Percentiles rank a stretch among this genome's conserved stretches.
Evolutionary conservation across 2,888 invertebrate genomes (phyloP).

Genomic region (Daptonema setosum): DNA sequence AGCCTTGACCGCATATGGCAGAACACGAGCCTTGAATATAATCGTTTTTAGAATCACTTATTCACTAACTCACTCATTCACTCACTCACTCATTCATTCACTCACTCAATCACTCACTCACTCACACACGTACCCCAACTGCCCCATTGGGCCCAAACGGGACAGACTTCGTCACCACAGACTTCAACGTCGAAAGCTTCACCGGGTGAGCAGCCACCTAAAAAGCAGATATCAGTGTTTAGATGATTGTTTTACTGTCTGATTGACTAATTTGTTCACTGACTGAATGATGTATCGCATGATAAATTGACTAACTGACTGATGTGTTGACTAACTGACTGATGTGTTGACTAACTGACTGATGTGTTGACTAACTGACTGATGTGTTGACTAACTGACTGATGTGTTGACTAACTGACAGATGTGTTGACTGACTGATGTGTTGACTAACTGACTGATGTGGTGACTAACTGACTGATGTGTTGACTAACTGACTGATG

Average conservation of each 20-base stretch:
- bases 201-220: not conserved
- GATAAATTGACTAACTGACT: not conserved
- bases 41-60: no score
- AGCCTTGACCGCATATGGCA: not conserved
- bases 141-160: not conserved
- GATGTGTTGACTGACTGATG: not conserved
- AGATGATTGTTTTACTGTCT: not conserved
- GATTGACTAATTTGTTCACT: not conserved
- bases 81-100: no score
- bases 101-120: no score
- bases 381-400: no score
- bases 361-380: no score
- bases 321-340: no score
- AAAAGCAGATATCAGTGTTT: not conserved
- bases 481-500: no score
- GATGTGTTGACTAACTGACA: no score
- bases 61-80: no score
- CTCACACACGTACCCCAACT: not conserved
- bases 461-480: no score
- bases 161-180: not conserved
- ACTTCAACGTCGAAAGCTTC: not conserved
- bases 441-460: no score
- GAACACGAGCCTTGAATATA: not conserved
- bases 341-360: no score
- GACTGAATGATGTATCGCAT: not conserved